phyloP scores from a whole-genome alignment of 2,888 invertebrate genomes.

The Ypsolopha scabrella region DNA sequence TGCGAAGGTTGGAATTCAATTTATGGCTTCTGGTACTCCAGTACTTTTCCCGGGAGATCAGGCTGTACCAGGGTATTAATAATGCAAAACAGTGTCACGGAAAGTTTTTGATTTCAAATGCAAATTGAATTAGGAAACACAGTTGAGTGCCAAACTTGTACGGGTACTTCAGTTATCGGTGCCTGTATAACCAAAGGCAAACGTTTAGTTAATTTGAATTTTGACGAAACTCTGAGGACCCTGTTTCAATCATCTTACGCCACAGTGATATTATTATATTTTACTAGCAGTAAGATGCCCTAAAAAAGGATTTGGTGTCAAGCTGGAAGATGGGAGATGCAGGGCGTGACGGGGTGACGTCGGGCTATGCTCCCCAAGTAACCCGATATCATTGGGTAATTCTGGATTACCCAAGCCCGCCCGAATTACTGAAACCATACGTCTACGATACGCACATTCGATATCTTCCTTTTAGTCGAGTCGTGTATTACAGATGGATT shows the following conservation, averaged over 20 bases:
- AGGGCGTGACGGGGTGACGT: neutral
- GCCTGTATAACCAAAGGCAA: slow-evolving; percentile 29
- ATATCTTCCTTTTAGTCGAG: slow-evolving; percentile 48
- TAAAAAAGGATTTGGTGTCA: slow-evolving; percentile 12
- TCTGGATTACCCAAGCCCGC: slow-evolving; percentile 56
- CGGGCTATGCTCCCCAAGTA: slow-evolving; percentile 40
- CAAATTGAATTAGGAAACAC: slow-evolving; percentile 67
- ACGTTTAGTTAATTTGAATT: slow-evolving; percentile 28
- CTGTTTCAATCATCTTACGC: neutral
- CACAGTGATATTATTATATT: neutral
- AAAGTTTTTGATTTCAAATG: slow-evolving; percentile 69
- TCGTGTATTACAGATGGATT: slow-evolving; percentile 49
- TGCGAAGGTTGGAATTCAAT: slow-evolving; percentile 70
- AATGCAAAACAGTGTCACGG: slow-evolving; percentile 71
- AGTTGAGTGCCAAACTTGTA: slow-evolving; percentile 52
- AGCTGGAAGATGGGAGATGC: slow-evolving; percentile 35
- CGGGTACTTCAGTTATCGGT: slow-evolving; percentile 41
- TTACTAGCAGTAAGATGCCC: neutral
- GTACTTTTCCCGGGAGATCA: slow-evolving; percentile 55
- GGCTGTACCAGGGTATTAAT: slow-evolving; percentile 65
- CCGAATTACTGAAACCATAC: slow-evolving; percentile 69
- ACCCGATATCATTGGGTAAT: slow-evolving; percentile 48
- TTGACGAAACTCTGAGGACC: neutral
- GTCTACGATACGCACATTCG: slow-evolving; percentile 32
- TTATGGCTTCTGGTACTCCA: slow-evolving; percentile 61